Conservation (phyloP, 2,888 invertebrate species). For the Sericinus montela region DNA sequence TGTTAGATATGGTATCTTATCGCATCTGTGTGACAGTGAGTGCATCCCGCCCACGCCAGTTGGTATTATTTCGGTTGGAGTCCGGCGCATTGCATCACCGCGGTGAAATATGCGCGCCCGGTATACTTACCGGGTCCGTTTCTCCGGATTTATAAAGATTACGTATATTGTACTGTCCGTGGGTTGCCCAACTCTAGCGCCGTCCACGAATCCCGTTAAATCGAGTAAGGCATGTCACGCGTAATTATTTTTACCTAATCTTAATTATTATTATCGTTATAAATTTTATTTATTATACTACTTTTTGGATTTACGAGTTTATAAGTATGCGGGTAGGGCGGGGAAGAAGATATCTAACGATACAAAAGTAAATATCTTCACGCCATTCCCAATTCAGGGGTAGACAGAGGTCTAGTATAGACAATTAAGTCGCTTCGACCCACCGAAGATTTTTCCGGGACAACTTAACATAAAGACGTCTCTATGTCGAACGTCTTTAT, state of each 20-base stretch:
- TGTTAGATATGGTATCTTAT: background rate
- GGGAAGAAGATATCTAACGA: no score
- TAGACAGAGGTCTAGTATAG: no score
- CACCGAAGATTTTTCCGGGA: no score
- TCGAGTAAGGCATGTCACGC: background rate
- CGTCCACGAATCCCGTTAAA: background rate
- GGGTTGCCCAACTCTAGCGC: constrained; percentile 12
- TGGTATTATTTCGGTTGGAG: constrained; percentile 60
- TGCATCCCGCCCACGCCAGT: constrained; percentile 62
- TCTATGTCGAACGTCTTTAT: no score
- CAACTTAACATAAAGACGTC: no score
- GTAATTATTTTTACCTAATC: constrained; percentile 6
- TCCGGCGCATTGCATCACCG: constrained; percentile 49
- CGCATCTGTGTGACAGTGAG: constrained; percentile 29
- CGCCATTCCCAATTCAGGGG: no score
- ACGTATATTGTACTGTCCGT: constrained; percentile 24
- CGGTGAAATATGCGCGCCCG: constrained; percentile 51
- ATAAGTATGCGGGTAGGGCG: no score
- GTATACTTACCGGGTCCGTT: constrained; percentile 31
- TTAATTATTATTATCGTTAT: background rate
- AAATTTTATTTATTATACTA: background rate
- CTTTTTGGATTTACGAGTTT: background rate
- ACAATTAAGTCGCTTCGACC: no score
- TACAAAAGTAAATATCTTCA: no score
- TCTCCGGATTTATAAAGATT: constrained; percentile 45